These are phyloP conservation scores for Cranoglanis bouderius DNA, from an alignment of 2,113 vertebrate genomes.

Conservation along the genomic window DNA sequence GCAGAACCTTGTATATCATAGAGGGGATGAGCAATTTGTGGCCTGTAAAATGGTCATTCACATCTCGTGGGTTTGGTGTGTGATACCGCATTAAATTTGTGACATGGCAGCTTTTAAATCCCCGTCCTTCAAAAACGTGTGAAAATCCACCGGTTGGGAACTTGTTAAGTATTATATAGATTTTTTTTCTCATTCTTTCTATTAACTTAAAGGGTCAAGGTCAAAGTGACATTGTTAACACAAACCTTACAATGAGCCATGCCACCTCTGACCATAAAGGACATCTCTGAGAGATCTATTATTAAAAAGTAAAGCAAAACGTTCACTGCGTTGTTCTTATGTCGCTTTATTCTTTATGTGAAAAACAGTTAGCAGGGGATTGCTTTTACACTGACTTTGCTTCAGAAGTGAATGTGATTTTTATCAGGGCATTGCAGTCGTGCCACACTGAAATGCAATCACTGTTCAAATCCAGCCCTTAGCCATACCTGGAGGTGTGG, in stretches of 20 bases:
- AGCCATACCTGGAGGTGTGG: not conserved
- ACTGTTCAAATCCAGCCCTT: not conserved
- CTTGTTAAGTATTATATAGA: not conserved
- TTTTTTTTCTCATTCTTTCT: not conserved
- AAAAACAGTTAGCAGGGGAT: not conserved
- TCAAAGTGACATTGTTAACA: not conserved
- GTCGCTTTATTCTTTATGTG: not conserved
- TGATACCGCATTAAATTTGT: not conserved
- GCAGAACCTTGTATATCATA: not conserved
- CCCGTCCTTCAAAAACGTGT: not conserved
- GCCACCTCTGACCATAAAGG: not conserved
- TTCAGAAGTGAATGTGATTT: not conserved
- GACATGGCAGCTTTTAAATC: not conserved
- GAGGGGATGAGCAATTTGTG: not conserved
- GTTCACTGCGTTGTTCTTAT: not conserved
- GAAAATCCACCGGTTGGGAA: not conserved
- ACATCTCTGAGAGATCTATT: not conserved
- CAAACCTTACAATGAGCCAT: not conserved
- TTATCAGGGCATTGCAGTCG: not conserved
- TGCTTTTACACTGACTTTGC: not conserved
- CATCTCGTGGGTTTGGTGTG: not conserved
- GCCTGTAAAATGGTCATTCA: not conserved
- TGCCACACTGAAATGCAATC: not conserved
- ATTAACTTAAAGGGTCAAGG: not conserved
- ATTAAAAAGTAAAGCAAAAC: not conserved